Base-by-base conservation (phyloP, 1,140 invertebrate genomes). In the Conus ventricosus region DNA sequence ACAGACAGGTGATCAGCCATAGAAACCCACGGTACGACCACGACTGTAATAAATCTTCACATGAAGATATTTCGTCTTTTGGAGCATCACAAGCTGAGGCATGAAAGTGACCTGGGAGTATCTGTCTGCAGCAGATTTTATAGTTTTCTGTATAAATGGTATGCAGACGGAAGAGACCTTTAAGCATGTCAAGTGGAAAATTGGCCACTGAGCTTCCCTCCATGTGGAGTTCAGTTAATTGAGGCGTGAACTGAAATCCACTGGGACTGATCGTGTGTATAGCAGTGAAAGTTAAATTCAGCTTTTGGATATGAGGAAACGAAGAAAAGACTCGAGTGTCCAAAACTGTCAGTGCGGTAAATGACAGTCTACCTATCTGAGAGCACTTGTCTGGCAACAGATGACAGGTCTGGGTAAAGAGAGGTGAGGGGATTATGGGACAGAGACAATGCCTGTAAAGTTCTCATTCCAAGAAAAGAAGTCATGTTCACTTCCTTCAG, bases 51-150 rank as follows among this genome's bases (percentile, higher is more conserved):
- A 92, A 67, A 67, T 92, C 88, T 27, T 85, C 84, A 81, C 92
- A 92, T 4, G 92, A 92, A 13, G 92, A 92, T 39, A 92, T 88
- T 84, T 89, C 88, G 39, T 89, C 78, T 1, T 23, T 57, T 17
- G 88, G 84, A 23, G 88, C 88, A 25, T 63, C 17, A 54, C 81
- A 83, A 1, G 53, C 5, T 8, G 15, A 17, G 39, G 54, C 4
- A 23, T 87, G 17, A 39, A 39, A 39, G 39, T 39, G 39, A 39
- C 89, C 87, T 10, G 90, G 90, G 87, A 88, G 89, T 5, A 87
- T 63, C 8, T 51, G 23, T 20, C 15, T 51, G 80, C 91, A 92
- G 54, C 91, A 92, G 39, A 92, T 63, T 17, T 67, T 84, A 67
- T 87, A 91, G 2, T 55, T 75, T 63, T 91, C 91, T 51, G 89